Percentiles rank a stretch among this genome's conserved stretches.
Conservation (phyloP, 2,113 vertebrate species). For the Mola mola region DNA sequence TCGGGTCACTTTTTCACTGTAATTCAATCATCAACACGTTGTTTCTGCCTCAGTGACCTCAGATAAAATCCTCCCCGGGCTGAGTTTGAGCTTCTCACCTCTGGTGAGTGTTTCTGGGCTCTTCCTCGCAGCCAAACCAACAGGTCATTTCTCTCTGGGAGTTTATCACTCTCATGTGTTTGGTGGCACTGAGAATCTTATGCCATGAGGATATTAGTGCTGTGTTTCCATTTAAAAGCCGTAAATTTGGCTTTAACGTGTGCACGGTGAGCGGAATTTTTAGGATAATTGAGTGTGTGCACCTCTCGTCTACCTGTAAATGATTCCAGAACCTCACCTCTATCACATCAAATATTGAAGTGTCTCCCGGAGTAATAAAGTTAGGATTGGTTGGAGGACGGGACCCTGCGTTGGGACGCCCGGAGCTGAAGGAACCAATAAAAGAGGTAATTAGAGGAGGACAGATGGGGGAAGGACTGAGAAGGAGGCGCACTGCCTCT, state of each 20-base stretch:
- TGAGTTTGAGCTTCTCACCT: conserved; percentile 1
- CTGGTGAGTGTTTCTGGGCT: not conserved
- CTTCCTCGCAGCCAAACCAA: not conserved
- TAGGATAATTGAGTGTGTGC: conserved; percentile 3
- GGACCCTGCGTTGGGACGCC: conserved; percentile 47
- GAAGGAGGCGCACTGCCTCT: too few species aligned
- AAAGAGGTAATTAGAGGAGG: conserved; percentile 57
- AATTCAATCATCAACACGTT: too few species aligned
- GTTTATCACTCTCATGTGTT: too few species aligned
- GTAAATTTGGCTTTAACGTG: not conserved
- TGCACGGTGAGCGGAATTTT: not conserved
- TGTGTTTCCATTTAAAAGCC: too few species aligned
- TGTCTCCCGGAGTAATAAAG: conserved; percentile 64
- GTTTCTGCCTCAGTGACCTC: too few species aligned
- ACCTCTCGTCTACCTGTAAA: conserved; percentile 52
- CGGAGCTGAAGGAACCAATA: conserved; percentile 58
- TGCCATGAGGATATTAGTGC: too few species aligned
- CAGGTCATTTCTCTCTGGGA: not conserved
- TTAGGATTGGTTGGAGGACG: conserved; percentile 68
- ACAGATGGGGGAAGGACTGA: conserved; percentile 22
- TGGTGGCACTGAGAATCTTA: too few species aligned
- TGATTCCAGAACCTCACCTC: conserved; percentile 51
- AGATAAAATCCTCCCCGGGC: conserved; percentile 12
- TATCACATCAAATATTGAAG: conserved; percentile 70
- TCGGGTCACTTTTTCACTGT: too few species aligned